phyloP scores from a whole-genome alignment of 2,113 vertebrate genomes.

The Cyprinodon variegatus region DNA sequence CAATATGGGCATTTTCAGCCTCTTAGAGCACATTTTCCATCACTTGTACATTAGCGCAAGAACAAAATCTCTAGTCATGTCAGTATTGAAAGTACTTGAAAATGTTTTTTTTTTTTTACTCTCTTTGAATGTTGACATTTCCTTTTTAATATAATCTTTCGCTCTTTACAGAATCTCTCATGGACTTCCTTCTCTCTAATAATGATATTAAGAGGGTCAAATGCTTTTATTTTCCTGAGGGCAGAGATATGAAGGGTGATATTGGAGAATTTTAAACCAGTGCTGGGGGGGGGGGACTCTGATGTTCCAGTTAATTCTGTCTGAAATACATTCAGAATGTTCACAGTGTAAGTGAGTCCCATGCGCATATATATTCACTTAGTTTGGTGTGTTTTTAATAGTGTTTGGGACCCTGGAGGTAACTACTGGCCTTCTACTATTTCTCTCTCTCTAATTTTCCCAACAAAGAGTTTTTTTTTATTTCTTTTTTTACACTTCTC shows the following conservation, averaged over 20 bases:
- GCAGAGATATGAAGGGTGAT: constrained; percentile 47
- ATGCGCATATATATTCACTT: constrained; percentile 32
- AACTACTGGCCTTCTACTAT: constrained; percentile 25
- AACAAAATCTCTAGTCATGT: constrained; percentile 20
- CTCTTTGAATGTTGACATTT: constrained; percentile 25
- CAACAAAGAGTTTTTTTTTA: background rate
- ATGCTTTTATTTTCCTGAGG: constrained; percentile 52
- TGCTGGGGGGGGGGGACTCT: constrained; percentile 25
- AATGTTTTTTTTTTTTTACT: constrained; percentile 6
- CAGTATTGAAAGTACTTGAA: background rate
- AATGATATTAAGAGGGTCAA: constrained; percentile 69
- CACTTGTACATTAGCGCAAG: constrained; percentile 1
- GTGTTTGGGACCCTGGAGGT: constrained; percentile 39
- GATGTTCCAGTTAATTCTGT: constrained; percentile 22
- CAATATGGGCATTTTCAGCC: constrained; percentile 11
- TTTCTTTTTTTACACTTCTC: constrained; percentile 11
- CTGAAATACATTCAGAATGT: constrained; percentile 17
- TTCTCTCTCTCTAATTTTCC: background rate
- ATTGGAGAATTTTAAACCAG: constrained; percentile 50
- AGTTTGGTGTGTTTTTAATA: constrained; percentile 24
- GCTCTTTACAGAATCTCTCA: constrained; percentile 50
- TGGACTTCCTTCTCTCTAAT: constrained; percentile 39
- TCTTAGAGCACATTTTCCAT: constrained; percentile 5
- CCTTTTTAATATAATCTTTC: constrained; percentile 25
- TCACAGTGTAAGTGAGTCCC: constrained; percentile 26